Conservation (phyloP, 30 jellyfish, hydroid and myxozoan species). For the Cassiopea andromeda region DNA sequence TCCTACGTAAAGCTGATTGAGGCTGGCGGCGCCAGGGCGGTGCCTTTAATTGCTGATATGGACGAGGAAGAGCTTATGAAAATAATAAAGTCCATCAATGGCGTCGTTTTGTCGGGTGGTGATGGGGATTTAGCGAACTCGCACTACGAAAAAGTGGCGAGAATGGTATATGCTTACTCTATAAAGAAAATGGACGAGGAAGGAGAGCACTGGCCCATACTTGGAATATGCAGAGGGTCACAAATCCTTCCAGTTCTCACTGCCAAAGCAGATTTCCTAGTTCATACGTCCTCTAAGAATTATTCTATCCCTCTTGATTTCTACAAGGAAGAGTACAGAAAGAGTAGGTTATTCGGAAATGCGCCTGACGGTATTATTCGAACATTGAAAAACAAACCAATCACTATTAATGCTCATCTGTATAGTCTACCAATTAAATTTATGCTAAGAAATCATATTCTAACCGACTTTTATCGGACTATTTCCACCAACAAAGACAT, state of each 20-base stretch:
- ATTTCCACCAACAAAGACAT: conserved; percentile 81
- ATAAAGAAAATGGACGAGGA: conserved; percentile 65
- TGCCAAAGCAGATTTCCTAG: conserved; percentile 60
- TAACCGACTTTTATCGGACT: conserved; percentile 70
- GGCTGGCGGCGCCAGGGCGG: conserved; percentile 94
- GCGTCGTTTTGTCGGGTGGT: conserved; percentile 88
- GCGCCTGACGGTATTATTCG: conserved; percentile 84
- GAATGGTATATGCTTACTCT: conserved; percentile 66
- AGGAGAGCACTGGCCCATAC: conserved; percentile 83
- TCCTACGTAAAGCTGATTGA: conserved; percentile 84
- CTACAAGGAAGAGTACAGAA: conserved; percentile 53
- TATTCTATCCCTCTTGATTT: conserved; percentile 76
- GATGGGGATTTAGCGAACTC: conserved; percentile 91
- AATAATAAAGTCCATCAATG: conserved; percentile 72
- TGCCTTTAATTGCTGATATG: conserved; percentile 73
- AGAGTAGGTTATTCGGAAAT: conserved; percentile 83
- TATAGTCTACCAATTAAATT: conserved; percentile 61
- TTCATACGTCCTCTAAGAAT: conserved; percentile 70
- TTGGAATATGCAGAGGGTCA: conserved; percentile 96
- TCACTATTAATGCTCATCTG: conserved; percentile 88
- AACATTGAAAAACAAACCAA: conserved; percentile 69
- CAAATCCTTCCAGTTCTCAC: conserved; percentile 83
- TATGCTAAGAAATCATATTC: conserved; percentile 38
- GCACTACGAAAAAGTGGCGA: conserved; percentile 77
- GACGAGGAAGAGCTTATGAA: conserved; percentile 52